Conservation (phyloP, 1,140 invertebrate genomes). For the Dermatophagoides farinae region DNA sequence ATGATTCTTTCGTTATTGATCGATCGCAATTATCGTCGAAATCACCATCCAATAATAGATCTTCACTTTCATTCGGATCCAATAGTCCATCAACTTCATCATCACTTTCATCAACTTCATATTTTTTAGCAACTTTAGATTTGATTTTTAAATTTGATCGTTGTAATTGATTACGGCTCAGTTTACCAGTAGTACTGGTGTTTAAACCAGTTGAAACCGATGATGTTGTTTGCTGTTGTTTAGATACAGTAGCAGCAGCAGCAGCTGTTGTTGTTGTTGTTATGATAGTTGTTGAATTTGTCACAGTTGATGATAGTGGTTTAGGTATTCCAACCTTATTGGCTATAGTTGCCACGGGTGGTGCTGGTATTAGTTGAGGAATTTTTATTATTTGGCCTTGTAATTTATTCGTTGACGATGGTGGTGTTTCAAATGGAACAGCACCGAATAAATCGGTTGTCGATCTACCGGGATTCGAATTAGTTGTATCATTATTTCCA, state of each 20-base stretch:
- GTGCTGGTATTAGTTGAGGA: background rate
- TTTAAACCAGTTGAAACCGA: background rate
- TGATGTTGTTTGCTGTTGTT: background rate
- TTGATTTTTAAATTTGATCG: conserved; percentile 6
- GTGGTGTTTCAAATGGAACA: background rate
- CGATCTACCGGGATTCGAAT: background rate
- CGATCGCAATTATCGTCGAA: background rate
- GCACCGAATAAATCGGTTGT: conserved; percentile 10
- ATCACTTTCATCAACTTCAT: conserved; percentile 15
- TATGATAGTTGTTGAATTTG: background rate
- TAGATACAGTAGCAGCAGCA: background rate
- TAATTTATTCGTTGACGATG: background rate
- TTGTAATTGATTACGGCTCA: background rate
- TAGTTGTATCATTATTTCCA: background rate
- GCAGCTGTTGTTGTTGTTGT: background rate
- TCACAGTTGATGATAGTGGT: background rate
- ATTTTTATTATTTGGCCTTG: background rate
- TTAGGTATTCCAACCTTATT: no score
- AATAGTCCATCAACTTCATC: conserved; percentile 15
- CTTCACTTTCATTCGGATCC: background rate
- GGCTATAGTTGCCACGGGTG: background rate
- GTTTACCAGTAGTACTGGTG: background rate
- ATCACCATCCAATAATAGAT: background rate
- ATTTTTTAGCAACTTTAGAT: conserved; percentile 11
- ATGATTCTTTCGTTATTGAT: no score